phyloP scores from a whole-genome alignment of 2,888 invertebrate genomes.

The Noctua fimbriata region DNA sequence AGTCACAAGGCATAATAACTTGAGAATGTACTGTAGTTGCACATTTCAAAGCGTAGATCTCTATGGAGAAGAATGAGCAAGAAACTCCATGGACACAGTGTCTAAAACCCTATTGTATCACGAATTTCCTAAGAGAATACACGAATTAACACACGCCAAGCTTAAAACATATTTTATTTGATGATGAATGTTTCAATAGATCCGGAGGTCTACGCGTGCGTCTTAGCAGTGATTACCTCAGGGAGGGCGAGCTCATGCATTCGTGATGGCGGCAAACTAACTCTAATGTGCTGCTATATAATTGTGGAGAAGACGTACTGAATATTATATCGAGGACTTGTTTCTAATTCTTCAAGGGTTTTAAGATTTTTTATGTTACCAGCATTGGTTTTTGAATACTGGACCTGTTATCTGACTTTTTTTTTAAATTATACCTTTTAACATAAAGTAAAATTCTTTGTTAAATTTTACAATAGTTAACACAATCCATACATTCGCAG shows the following conservation, averaged over 20 bases:
- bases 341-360: conserved; percentile 7
- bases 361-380: neutral
- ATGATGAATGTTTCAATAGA: conserved; percentile 65
- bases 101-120: neutral
- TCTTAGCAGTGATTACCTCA: conserved; percentile 62
- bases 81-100: no score
- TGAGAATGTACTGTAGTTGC: no score
- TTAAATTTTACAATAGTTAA: no score
- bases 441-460: no score
- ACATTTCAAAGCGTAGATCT: no score
- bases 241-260: conserved; percentile 61
- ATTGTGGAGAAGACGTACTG: conserved; percentile 47
- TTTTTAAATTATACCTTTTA: no score
- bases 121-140: neutral
- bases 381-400: neutral
- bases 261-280: conserved; percentile 57
- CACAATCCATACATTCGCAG: no score
- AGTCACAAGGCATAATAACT: no score
- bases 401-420: no score
- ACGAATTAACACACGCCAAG: conserved; percentile 6
- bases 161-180: conserved; percentile 59
- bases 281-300: conserved; percentile 59
- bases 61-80: no score
- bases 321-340: conserved; percentile 13
- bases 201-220: conserved; percentile 37